phyloP scores from a whole-genome alignment of 2,797 vertebrate species.

The Brachyrhaphis roseni region DNA sequence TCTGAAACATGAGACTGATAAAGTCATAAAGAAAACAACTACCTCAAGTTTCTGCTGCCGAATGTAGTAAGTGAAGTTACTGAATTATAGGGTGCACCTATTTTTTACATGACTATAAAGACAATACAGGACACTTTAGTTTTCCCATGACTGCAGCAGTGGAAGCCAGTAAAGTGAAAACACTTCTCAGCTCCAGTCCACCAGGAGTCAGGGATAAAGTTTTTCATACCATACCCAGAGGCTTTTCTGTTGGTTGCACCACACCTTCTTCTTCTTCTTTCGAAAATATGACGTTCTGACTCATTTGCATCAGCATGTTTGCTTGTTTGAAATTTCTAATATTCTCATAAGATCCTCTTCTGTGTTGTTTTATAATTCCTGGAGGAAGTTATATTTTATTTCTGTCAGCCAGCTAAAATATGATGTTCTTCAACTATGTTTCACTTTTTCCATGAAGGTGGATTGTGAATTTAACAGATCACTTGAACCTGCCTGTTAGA shows the following conservation, averaged over 20 bases:
- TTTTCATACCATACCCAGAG: slow-evolving; percentile 53
- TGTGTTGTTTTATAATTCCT: slow-evolving; percentile 10
- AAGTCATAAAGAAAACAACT: not conserved
- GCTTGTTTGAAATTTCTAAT: slow-evolving; percentile 19
- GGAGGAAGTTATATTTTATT: slow-evolving; percentile 12
- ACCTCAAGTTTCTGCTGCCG: not conserved
- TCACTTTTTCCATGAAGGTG: slow-evolving; percentile 14
- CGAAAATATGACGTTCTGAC: slow-evolving; percentile 19
- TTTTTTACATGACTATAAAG: not conserved
- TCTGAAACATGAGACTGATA: not conserved
- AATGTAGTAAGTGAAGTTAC: not conserved
- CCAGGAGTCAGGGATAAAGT: slow-evolving; percentile 30
- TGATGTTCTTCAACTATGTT: slow-evolving; percentile 14
- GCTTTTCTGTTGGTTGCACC: slow-evolving; percentile 36
- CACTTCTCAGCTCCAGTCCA: slow-evolving; percentile 73
- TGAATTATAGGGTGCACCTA: not conserved
- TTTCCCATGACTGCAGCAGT: not conserved
- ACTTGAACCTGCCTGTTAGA: slow-evolving; percentile 15
- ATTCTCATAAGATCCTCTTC: slow-evolving; percentile 9
- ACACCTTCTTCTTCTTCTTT: slow-evolving; percentile 26
- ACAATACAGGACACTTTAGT: not conserved
- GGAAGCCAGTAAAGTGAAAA: not conserved
- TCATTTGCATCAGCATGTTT: slow-evolving; percentile 44
- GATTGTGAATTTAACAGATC: slow-evolving; percentile 13
- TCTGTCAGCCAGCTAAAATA: slow-evolving; percentile 8